phyloP scores from a whole-genome alignment of 2,888 invertebrate genomes.

The Cosmopolites sordidus region DNA sequence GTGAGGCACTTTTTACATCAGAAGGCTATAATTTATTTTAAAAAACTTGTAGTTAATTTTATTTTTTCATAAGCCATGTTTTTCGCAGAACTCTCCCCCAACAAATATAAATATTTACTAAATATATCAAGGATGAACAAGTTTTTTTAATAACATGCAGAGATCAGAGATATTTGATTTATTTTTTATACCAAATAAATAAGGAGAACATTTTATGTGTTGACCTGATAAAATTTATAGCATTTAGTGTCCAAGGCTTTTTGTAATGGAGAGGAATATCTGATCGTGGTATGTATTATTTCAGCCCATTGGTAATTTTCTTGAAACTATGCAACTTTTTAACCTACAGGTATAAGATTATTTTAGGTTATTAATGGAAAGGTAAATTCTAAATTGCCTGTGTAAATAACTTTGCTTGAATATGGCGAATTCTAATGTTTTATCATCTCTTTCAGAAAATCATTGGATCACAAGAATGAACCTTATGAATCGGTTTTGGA shows the following conservation, averaged over 20 bases:
- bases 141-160: slow-evolving; percentile 16
- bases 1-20: slow-evolving; percentile 28
- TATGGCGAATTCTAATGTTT: slow-evolving; percentile 26
- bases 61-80: slow-evolving; percentile 34
- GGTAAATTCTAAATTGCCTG: too few relatives aligned
- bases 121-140: slow-evolving; percentile 31
- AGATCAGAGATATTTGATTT: slow-evolving; percentile 31
- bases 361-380: too few relatives aligned
- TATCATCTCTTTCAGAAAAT: slow-evolving; percentile 58
- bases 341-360: too few relatives aligned
- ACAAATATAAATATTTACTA: slow-evolving; percentile 29
- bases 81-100: slow-evolving; percentile 38
- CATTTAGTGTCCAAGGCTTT: slow-evolving; percentile 30
- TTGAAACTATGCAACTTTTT: too few relatives aligned
- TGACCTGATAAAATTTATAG: slow-evolving; percentile 35
- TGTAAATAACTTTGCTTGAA: too few relatives aligned
- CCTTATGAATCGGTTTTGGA: slow-evolving; percentile 77
- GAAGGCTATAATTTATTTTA: slow-evolving; percentile 12
- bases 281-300: slow-evolving; percentile 20
- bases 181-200: slow-evolving; percentile 31
- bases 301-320: too few relatives aligned
- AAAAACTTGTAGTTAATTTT: slow-evolving; percentile 3
- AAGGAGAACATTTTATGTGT: slow-evolving; percentile 34
- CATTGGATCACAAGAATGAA: slow-evolving; percentile 73
- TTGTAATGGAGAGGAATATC: slow-evolving; percentile 24